A percentile compares a stretch with the other conserved stretches of the same genome.
Evolutionary conservation across 2,888 invertebrate genomes (phyloP).

Genomic region (Polietes domitor): DNA sequence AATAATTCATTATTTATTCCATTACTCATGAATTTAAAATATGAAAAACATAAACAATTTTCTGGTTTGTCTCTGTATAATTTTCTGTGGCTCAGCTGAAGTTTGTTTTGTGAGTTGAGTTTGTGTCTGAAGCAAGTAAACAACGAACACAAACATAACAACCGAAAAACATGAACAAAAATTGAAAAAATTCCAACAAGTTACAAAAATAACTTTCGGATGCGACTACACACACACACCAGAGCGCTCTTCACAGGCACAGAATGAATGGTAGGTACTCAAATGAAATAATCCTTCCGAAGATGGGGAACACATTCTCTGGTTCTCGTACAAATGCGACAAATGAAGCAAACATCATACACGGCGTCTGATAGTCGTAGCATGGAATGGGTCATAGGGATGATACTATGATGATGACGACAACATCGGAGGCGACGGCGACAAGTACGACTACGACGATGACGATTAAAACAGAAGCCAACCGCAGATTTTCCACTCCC

Average conservation of each 20-base stretch:
- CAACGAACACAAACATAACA: constrained; percentile 59
- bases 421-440: constrained; percentile 44
- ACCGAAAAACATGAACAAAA: constrained; percentile 64
- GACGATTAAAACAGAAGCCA: constrained; percentile 21
- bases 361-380: constrained; percentile 78
- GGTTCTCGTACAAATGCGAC: constrained; percentile 68
- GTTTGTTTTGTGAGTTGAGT: constrained; percentile 11
- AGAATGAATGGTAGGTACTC: constrained; percentile 45
- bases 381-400: constrained; percentile 70
- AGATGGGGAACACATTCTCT: constrained; percentile 59
- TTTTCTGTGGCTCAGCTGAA: background rate
- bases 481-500: background rate
- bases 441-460: too few relatives aligned
- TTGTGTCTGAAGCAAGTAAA: constrained; percentile 44
- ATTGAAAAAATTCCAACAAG: constrained; percentile 70
- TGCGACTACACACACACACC: constrained; percentile 33
- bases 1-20: constrained; percentile 51
- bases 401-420: constrained; percentile 64
- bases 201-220: constrained; percentile 69
- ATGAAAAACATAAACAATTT: constrained; percentile 66
- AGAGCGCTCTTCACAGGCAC: background rate
- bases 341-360: constrained; percentile 76
- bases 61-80: constrained; percentile 42
- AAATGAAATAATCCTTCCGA: constrained; percentile 57
- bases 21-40: constrained; percentile 64